Evolutionary conservation across 2,797 vertebrate species (phyloP), one percentile per base, ranked within the genome.

Genomic region (Ctenopoma multispine): DNA sequence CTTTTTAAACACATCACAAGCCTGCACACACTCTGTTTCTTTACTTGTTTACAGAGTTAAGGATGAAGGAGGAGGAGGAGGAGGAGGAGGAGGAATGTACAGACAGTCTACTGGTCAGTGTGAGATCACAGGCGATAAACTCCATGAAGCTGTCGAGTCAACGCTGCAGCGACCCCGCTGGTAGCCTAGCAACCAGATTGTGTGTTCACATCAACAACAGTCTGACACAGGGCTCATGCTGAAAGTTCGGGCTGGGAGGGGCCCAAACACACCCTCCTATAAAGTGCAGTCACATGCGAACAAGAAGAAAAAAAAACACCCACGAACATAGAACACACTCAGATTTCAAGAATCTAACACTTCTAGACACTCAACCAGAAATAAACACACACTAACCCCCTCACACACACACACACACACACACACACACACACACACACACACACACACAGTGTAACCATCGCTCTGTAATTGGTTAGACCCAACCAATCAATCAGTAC

Each of bases 171-270:
- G 80, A 88, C 82, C 82, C 81, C 10, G 4, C 0, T 0, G n/a
- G 87, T 89, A 40, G 50, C 91, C 69, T 80, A 80, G 92, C 90
- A 91, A 93, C 92, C 23, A 1, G 23, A 63, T 58, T n/a, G 64
- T 88, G 83, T 94, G 77, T 93, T 92, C 87, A 90, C 82, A 90
- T 91, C 91, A 94, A 90, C 83, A 90, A 69, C 0, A 20, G 69
- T 55, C 77, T 57, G 79, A 89, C 87, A 91, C 63, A n/a, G 62
- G 75, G 46, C 75, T 57, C 1, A 20, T 60, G 68, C 67, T 71
- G 59, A 70, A 69, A 77, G 85, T 73, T 79, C 40, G 63, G 34
- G 46, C 76, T 51, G 72, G 72, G 79, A 77, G 75, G 40, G 58
- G 66, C 36, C 1, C 55, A 43, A 12, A 58, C 61, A 49, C 61